Evolutionary conservation across 2,888 invertebrate species (phyloP).

Genomic region (Lepas anatifera): DNA sequence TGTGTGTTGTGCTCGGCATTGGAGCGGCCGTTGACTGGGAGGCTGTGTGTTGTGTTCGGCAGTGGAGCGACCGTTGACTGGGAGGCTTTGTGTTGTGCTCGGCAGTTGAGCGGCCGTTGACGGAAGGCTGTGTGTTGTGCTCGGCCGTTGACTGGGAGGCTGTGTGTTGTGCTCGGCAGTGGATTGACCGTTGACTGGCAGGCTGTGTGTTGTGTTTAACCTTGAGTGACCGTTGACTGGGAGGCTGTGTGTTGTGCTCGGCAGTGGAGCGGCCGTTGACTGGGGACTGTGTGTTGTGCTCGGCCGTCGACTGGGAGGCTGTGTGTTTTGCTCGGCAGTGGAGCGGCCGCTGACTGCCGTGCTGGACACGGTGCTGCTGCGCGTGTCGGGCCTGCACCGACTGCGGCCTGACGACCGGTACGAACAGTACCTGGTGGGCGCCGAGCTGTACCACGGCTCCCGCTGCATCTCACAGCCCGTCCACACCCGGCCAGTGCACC

Average conservation of each 20-base stretch:
- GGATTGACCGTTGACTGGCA: no score
- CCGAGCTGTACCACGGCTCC: constrained; percentile 81
- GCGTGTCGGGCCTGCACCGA: constrained; percentile 56
- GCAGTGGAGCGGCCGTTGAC: not conserved
- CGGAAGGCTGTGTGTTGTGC: no score
- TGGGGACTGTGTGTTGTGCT: not conserved
- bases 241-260: not conserved
- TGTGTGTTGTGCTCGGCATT: no score
- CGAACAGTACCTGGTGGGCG: constrained; percentile 71
- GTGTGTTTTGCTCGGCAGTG: constrained; percentile 14
- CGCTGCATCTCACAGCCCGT: constrained; percentile 59
- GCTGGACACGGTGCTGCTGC: constrained; percentile 39
- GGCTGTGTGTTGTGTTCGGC: no score
- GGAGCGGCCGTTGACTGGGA: no score
- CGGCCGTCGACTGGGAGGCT: constrained; percentile 17
- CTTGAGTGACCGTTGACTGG: no score
- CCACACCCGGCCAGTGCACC: constrained; percentile 53
- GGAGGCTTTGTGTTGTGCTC: no score
- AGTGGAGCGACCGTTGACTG: no score
- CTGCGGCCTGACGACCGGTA: constrained; percentile 64
- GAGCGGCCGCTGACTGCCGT: constrained; percentile 42
- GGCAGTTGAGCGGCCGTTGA: no score
- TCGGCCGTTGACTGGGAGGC: no score
- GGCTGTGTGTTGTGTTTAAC: no score
- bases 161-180: no score